Base-by-base conservation (phyloP, 2,113 vertebrate species). In the Zootoca vivipara region DNA sequence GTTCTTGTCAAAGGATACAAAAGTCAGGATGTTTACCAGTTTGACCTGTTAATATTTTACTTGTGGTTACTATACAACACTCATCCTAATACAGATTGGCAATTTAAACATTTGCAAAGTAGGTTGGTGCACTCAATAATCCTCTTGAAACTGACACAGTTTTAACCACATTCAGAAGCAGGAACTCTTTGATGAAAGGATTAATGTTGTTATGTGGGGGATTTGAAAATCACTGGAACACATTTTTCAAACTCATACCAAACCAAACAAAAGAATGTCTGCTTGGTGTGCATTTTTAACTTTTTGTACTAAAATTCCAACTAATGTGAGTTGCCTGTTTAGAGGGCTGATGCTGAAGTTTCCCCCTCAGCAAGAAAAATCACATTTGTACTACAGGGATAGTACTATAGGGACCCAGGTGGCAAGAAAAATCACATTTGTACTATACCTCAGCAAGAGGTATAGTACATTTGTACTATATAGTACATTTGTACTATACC, bases 131-230 rank as follows among this genome's bases (percentile, higher is more conserved):
- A 87, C 92, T 79, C 80, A 88, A 89, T 88, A 42, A 89, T 40
- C 83, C 89, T 92, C 73, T 82, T 92, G 88, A 80, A 86, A 93
- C 90, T 89, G 85, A 52, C 69, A 89, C 88, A 89, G 77, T 67
- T 89, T 90, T 78, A 74, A 67, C 0, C 12, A n/a, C 82, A 0
- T 67, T 87, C 73, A 78, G 0, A 2, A 10, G 1, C n/a, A 88
- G 56, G 33, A 64, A 82, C 91, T 87, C 78, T 84, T 16, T 69
- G 70, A 77, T 78, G 87, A 78, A 92, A 40, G 1, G 16, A 78
- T 87, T 83, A 64, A 18, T 73, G 28, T 85, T 42, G 46, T 12
- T 52, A 12, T 52, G 46, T 52, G 46, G 46, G 46, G 46, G 46
- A 52, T 52, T 52, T 52, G 10, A 52, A 52, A 52, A 52, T 87